phyloP scores from a whole-genome alignment of 2,797 vertebrate genomes.

The Crenuchus spilurus region DNA sequence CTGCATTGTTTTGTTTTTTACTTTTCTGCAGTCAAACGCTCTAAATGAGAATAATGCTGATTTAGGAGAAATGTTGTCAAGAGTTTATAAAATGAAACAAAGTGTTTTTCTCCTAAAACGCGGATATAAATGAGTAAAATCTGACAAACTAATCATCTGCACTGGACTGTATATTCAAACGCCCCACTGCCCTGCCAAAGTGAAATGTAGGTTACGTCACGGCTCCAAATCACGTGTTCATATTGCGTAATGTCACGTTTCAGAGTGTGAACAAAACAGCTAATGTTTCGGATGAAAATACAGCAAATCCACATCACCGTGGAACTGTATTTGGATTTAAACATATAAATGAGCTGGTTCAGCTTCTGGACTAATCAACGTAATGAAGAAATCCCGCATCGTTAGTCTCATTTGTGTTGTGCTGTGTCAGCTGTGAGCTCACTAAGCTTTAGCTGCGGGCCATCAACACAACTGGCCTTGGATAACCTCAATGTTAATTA shows the following conservation, averaged over 20 bases:
- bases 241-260: conserved; percentile 54
- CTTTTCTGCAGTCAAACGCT: no score
- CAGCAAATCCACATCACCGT: not conserved
- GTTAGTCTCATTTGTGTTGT: not conserved
- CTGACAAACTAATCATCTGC: not conserved
- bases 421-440: not conserved
- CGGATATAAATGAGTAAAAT: no score
- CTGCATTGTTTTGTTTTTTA: no score
- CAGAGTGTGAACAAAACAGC: no score
- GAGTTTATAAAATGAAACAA: no score
- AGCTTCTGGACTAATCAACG: no score
- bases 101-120: no score
- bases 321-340: not conserved
- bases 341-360: not conserved
- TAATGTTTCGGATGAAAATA: not conserved
- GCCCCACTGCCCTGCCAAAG: conserved; percentile 8
- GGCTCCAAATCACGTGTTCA: conserved; percentile 41
- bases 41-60: no score
- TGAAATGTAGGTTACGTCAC: conserved; percentile 23
- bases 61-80: no score
- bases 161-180: not conserved
- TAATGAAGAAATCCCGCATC: no score
- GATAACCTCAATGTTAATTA: no score
- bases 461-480: not conserved
- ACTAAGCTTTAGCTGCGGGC: not conserved